A percentile compares a stretch with the other conserved stretches of the same genome.
These are phyloP conservation scores for Scytalopus superciliaris DNA, from an alignment of 2,113 vertebrate genomes.

Conservation along the genomic window DNA sequence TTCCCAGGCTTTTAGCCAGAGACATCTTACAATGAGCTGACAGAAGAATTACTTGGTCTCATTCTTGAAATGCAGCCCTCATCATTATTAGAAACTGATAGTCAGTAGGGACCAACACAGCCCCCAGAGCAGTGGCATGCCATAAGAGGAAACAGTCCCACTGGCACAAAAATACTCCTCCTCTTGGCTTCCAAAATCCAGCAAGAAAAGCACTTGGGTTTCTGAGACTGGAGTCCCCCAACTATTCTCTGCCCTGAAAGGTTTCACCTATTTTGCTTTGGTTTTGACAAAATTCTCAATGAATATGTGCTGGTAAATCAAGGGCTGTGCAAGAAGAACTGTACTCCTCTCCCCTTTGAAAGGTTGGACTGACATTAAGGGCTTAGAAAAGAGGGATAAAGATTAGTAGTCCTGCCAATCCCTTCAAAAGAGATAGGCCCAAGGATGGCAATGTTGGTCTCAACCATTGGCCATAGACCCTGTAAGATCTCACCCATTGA, in stretches of 20 bases:
- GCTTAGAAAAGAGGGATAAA: not conserved
- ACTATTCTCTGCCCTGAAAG: not conserved
- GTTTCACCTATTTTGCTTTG: not conserved
- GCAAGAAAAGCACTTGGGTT: not conserved
- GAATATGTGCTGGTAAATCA: not conserved
- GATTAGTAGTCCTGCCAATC: not conserved
- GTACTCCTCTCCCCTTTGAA: not conserved
- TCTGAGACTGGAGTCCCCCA: not conserved
- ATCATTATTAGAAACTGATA: not conserved
- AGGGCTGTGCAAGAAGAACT: not conserved
- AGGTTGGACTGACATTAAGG: not conserved
- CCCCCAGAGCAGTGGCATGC: not conserved
- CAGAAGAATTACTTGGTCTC: not conserved
- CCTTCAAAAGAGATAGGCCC: not conserved
- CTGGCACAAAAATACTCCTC: too few species aligned
- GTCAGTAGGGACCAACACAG: not conserved
- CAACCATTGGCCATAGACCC: not conserved
- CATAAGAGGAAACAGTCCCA: too few species aligned
- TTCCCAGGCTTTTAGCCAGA: slow-evolving; percentile 33
- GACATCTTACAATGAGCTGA: not conserved
- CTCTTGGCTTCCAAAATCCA: too few species aligned
- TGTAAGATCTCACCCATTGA: not conserved
- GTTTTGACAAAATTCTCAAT: not conserved
- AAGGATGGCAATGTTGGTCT: not conserved
- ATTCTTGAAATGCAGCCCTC: not conserved